Evolutionary conservation across 2,797 vertebrate species (phyloP).

Genomic region (Centroberyx gerrardi): DNA sequence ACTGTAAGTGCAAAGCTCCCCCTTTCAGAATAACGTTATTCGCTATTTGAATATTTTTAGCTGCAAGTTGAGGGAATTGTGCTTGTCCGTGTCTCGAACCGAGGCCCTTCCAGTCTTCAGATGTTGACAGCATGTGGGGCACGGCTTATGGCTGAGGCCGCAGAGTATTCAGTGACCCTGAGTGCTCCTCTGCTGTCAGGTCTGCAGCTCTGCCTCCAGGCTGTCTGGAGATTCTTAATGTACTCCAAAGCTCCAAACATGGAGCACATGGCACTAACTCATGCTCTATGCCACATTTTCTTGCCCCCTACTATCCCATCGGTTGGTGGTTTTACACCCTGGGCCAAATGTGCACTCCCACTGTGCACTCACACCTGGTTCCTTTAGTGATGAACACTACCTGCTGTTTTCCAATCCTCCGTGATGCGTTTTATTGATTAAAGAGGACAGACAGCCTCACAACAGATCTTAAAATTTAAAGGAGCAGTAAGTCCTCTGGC

Average conservation of each 20-base stretch:
- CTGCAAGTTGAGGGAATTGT: not conserved
- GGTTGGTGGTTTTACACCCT: slow-evolving; percentile 1
- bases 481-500: too few relatives aligned
- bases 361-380: not conserved
- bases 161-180: slow-evolving; percentile 50
- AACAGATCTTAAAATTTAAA: too few relatives aligned
- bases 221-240: slow-evolving; percentile 57
- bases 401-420: not conserved
- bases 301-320: not conserved
- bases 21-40: too few relatives aligned
- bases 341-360: slow-evolving; percentile 25
- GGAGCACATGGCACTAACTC: slow-evolving; percentile 49
- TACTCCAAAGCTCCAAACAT: slow-evolving; percentile 51
- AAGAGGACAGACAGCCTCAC: slow-evolving; percentile 2
- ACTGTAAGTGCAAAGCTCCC: not conserved
- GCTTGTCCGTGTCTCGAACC: slow-evolving; percentile 22
- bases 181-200: slow-evolving; percentile 60
- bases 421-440: not conserved
- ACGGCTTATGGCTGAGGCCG: slow-evolving; percentile 48
- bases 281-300: slow-evolving; percentile 33
- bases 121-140: slow-evolving; percentile 50
- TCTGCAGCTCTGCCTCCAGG: slow-evolving; percentile 53
- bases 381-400: not conserved
- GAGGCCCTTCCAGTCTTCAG: slow-evolving; percentile 34
- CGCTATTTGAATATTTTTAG: slow-evolving; percentile 23